Base-by-base conservation (phyloP, 1,140 invertebrate species). In the Zelostemma sp. region DNA sequence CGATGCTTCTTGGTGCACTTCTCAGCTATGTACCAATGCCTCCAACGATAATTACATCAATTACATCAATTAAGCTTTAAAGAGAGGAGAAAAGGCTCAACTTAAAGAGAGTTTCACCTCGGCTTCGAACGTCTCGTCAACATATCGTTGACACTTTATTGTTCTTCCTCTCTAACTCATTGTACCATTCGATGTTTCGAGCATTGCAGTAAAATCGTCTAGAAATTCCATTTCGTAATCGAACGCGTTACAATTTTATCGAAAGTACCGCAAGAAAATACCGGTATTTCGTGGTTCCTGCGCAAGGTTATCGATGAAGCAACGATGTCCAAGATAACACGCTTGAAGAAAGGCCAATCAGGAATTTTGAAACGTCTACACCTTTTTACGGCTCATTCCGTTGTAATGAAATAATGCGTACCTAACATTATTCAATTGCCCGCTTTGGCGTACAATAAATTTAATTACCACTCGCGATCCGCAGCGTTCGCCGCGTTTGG, bases 41-140 rank as follows among this genome's bases (percentile, higher is more conserved):
- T 49, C 28, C 49, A 40, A 72, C 40, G 62, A 64, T 77, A n/a
- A n/a, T n/a, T n/a, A n/a, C n/a, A n/a, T n/a, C n/a, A 79, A 80
- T 80, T 79, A 63, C 75, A 45, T 66, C 54, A 65, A 76, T 78
- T 78, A 75, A 16, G 25, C 33, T 16, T 49, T 28, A 15, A 33
- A 43, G 60, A 49, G 56, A 60, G 54, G 40, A 41, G 63, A 54
- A 17, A 35, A 15, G n/a, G 33, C 14, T n/a, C 9, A 17, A 12
- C 11, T 17, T 25, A 45, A 55, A 17, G 33, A 31, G 35, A 72
- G 59, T 75, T 75, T 76, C 75, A 74, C 71, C 68, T 75, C 16
- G 49, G 53, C 72, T 74, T 66, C 49, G 47, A 54, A 74, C 45
- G 35, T 14, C 14, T 12, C 40, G 40, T 41, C 14, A 41, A 15